Evolutionary conservation across 2,888 invertebrate species (phyloP).

Genomic region (Parthenolecanium corni): DNA sequence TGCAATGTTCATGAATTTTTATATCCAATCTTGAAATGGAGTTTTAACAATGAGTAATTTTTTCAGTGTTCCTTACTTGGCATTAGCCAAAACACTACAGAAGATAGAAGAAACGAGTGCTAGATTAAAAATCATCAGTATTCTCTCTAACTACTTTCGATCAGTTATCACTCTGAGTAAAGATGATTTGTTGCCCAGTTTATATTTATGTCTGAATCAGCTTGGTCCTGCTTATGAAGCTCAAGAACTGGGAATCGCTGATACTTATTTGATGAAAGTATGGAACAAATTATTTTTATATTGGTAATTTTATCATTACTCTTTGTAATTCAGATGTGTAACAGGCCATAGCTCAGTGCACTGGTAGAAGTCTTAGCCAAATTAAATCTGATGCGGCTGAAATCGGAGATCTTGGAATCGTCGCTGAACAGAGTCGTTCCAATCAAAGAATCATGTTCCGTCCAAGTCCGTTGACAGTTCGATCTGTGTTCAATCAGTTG

Average conservation of each 20-base stretch:
- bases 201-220: constrained; percentile 92
- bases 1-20: too few species aligned
- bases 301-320: background rate
- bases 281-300: constrained; percentile 1
- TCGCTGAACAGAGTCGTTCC: constrained; percentile 72
- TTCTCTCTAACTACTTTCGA: constrained; percentile 78
- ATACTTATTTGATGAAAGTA: constrained; percentile 76
- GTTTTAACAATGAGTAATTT: constrained; percentile 3
- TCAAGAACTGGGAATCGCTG: constrained; percentile 85
- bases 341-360: constrained; percentile 72
- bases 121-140: constrained; percentile 82
- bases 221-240: constrained; percentile 93
- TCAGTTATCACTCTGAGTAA: constrained; percentile 82
- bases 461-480: constrained; percentile 63
- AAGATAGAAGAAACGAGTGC: constrained; percentile 74
- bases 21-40: too few species aligned
- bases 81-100: constrained; percentile 79
- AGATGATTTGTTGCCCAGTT: constrained; percentile 74
- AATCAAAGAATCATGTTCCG: constrained; percentile 81
- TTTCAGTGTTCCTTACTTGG: constrained; percentile 79
- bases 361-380: constrained; percentile 69
- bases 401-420: constrained; percentile 80
- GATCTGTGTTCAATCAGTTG: constrained; percentile 66
- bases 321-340: background rate
- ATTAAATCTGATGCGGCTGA: constrained; percentile 59